These are phyloP conservation scores for Toxotes lorentzi DNA, from an alignment of 2,797 vertebrate genomes.

Conservation along the genomic window DNA sequence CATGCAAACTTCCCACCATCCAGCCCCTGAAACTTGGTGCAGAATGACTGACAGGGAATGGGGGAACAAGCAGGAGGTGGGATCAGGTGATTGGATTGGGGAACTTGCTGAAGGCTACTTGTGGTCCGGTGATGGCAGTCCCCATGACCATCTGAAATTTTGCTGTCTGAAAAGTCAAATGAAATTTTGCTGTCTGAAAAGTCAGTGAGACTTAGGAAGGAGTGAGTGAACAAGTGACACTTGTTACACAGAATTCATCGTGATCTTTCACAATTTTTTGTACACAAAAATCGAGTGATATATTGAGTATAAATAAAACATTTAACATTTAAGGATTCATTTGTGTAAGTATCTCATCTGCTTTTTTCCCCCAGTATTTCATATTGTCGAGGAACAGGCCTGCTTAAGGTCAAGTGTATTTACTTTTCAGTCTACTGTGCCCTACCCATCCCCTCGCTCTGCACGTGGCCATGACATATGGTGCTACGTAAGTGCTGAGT, in stretches of 20 bases:
- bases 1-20: background rate
- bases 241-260: background rate
- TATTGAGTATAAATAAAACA: background rate
- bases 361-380: background rate
- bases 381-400: background rate
- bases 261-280: background rate
- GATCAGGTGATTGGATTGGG: conserved; percentile 27
- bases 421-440: conserved; percentile 10
- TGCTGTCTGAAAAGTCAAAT: conserved; percentile 11
- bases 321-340: background rate
- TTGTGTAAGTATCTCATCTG: background rate
- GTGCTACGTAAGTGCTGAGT: conserved; percentile 20
- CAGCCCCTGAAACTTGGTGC: background rate
- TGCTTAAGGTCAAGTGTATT: background rate
- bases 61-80: conserved; percentile 6
- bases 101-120: background rate
- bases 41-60: background rate
- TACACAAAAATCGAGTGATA: background rate
- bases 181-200: no score
- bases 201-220: background rate
- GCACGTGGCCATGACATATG: conserved; percentile 28
- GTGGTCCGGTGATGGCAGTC: background rate
- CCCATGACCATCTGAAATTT: conserved; percentile 4
- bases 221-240: background rate
- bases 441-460: background rate